Evolutionary conservation across 2,113 vertebrate genomes (phyloP), one percentile per base, ranked within the genome.

Genomic region (Micronycteris hirsuta): DNA sequence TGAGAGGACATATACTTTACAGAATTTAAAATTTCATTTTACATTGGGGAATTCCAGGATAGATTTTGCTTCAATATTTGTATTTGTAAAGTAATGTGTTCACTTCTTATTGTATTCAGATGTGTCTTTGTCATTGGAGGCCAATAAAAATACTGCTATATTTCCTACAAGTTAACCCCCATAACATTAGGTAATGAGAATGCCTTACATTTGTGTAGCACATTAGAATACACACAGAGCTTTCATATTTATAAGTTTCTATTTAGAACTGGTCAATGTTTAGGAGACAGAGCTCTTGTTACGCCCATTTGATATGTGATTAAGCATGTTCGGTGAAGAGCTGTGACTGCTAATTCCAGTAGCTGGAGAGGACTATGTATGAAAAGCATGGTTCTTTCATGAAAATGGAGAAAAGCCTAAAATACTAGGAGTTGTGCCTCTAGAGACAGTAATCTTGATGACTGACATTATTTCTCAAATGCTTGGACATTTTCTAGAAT

Each of bases 21-120:
- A 31, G 14, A 87, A 86, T 77, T 87, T 76, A 76, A 81, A 43
- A 20, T 86, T 74, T 80, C 63, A n/a, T 91, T 94, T 95, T 47
- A 52, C 58, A 7, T 47, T 41, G 3, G 36, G 11, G 15, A 8
- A 89, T 81, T 83, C 3, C 17, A 58, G 67, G 17, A 36, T 61
- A 3, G 26, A 82, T 63, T 92, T 94, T 90, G 77, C 49, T 78
- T 87, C 36, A 77, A 10, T 36, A 85, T 38, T 89, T 16, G 5
- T 89, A 77, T 41, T 89, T 38, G 71, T 85, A 54, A 82, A 85
- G 13, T 56, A 88, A 81, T 43, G 0, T 76, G 16, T 45, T 80
- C 56, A n/a, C 22, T 83, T 71, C 43, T 83, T 70, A 36, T 76
- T 81, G 0, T 33, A 52, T 90, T 89, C 52, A 73, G 45, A 77